Percentiles rank a stretch among this genome's conserved stretches.
phyloP scores from a whole-genome alignment of 1,140 invertebrate species.

The Delia radicum region DNA sequence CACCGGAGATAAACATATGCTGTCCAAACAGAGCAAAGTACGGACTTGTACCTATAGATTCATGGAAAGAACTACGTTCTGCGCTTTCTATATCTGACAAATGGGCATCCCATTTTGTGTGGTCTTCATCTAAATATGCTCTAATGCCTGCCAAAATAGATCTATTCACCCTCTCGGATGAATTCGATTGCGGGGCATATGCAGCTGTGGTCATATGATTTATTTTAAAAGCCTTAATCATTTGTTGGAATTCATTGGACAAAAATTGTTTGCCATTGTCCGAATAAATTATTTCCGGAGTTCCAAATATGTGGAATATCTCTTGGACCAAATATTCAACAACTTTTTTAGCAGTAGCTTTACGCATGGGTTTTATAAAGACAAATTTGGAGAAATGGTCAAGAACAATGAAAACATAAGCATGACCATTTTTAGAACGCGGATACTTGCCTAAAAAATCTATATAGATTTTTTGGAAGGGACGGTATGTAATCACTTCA shows the following conservation, averaged over 20 bases:
- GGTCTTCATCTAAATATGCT: not conserved
- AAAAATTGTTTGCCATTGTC: not conserved
- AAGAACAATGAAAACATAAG: not conserved
- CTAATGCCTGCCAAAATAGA: not conserved
- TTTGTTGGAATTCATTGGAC: not conserved
- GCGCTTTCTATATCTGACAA: too few species aligned
- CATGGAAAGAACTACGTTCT: too few species aligned
- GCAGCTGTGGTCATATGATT: not conserved
- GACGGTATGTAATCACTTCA: too few species aligned
- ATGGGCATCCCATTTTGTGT: not conserved
- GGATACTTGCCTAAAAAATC: too few species aligned
- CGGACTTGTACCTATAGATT: too few species aligned
- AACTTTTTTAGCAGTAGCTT: not conserved
- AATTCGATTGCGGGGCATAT: constrained; percentile 1
- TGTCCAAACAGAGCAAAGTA: too few species aligned
- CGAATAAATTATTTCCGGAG: not conserved
- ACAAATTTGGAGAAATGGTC: constrained; percentile 23
- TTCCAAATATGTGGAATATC: constrained; percentile 8
- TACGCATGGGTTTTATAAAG: constrained; percentile 18
- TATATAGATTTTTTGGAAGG: too few species aligned
- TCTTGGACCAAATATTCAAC: not conserved
- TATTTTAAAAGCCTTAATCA: not conserved
- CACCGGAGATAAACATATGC: too few species aligned
- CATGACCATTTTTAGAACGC: not conserved
- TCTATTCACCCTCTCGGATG: constrained; percentile 11